Base-by-base conservation (phyloP, 2,797 vertebrate genomes). In the Malacoctenus gilli region DNA sequence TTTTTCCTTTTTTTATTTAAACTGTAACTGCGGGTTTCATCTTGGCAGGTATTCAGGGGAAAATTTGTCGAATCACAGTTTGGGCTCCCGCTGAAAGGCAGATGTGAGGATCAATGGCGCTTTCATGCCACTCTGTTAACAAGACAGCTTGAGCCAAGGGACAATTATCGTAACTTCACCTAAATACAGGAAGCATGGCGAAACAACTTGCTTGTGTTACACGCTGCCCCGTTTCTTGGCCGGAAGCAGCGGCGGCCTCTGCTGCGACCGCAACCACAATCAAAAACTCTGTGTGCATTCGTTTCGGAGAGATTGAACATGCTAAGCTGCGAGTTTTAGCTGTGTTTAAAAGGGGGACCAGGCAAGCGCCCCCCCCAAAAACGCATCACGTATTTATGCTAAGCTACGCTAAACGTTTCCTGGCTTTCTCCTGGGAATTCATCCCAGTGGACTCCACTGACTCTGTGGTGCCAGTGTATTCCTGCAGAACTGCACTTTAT, bases 11-110 rank as follows among this genome's bases (percentile, higher is more conserved):
- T n/a, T n/a, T n/a, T n/a, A n/a, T n/a, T n/a, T n/a, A n/a, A n/a
- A 35, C 9, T 8, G 11, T 37, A 16, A 47, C 50, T 31, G n/a
- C 37, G 19, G 5, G 12, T 21, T 32, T 42, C 19, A 30, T 57
- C 38, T n/a, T n/a, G n/a, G n/a, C n/a, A n/a, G n/a, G n/a, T n/a
- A 30, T 28, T 37, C 8, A 10, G 50, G 34, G 32, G 16, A 53
- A 54, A 7, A n/a, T 25, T 40, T 34, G 20, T 15, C 20, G 23
- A 8, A 42, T n/a, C n/a, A 39, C 10, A 9, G 19, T 6, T 9
- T 13, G 19, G 44, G 3, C 28, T 28, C 23, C 46, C 12, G 25
- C 13, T 12, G 9, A 35, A 47, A 40, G 34, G 0, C 5, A 39
- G 15, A 23, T 4, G 39, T 23, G 20, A 41, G 18, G 37, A 19